phyloP scores from a whole-genome alignment of 2,113 vertebrate species.

The Gavia stellata region DNA sequence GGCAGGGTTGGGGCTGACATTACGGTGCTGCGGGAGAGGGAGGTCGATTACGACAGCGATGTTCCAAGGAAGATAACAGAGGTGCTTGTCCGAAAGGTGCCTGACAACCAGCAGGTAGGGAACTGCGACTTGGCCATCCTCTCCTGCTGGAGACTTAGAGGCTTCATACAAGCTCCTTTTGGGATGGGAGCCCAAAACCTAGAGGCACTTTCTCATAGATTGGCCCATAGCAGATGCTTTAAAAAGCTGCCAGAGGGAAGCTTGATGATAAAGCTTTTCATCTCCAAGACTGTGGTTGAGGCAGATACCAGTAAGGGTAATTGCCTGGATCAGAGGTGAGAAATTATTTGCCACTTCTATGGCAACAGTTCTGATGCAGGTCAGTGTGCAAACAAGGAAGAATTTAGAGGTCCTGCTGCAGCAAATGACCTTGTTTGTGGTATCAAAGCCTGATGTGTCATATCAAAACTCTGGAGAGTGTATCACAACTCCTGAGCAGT shows the following conservation, averaged over 20 bases:
- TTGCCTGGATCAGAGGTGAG: not conserved
- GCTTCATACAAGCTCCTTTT: not conserved
- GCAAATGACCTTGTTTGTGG: not conserved
- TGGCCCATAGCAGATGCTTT: not conserved
- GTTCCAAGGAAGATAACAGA: conserved; percentile 88
- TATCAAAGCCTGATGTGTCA: not conserved
- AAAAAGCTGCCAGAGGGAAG: not conserved
- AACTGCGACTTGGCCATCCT: not conserved
- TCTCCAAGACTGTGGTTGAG: not conserved
- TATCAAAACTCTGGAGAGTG: not conserved
- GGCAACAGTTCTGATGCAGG: not conserved
- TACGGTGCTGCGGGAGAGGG: conserved; percentile 87
- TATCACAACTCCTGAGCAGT: not conserved
- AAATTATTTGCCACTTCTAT: not conserved
- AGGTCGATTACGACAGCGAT: conserved; percentile 90
- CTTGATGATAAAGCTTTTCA: not conserved
- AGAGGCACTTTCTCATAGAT: not conserved
- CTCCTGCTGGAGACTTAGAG: not conserved
- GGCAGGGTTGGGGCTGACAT: conserved; percentile 95
- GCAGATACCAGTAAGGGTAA: not conserved
- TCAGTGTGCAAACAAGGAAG: not conserved
- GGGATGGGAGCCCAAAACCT: not conserved
- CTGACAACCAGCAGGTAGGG: conserved; percentile 95
- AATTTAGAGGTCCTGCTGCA: not conserved
- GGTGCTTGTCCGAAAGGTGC: conserved; percentile 95